Evolutionary conservation across 1,140 invertebrate species (phyloP).

Genomic region (Pseudomyrmex cubaensis): DNA sequence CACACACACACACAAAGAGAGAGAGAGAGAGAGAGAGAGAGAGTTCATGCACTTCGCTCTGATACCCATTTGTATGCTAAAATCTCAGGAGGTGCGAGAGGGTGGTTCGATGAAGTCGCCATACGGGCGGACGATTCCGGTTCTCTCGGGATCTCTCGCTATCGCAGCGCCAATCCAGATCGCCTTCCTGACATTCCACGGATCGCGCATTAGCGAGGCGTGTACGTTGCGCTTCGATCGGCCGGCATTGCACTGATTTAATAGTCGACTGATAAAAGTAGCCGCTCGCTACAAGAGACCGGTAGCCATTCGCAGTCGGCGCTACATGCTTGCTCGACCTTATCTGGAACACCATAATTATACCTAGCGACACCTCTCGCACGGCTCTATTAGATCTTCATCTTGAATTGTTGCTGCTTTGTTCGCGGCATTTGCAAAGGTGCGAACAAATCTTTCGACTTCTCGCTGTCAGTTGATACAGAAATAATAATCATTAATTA

Average conservation of each 20-base stretch:
- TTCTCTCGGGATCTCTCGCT: constrained; percentile 36
- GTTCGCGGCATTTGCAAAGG: constrained; percentile 24
- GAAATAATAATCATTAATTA: too few relatives aligned
- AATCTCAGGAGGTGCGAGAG: constrained; percentile 10
- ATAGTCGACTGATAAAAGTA: constrained; percentile 58
- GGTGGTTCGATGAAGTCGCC: constrained; percentile 25
- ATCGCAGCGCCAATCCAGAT: constrained; percentile 56
- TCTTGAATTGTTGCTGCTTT: constrained; percentile 39
- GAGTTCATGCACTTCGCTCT: background rate
- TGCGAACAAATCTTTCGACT: constrained; percentile 14
- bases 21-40: background rate
- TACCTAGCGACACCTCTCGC: constrained; percentile 56
- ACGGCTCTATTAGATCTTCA: constrained; percentile 46
- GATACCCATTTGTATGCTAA: constrained; percentile 29
- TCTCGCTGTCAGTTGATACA: constrained; percentile 4
- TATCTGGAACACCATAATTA: constrained; percentile 64
- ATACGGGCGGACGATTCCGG: constrained; percentile 21
- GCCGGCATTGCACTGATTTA: constrained; percentile 41
- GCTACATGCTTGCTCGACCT: constrained; percentile 53
- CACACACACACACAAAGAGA: constrained; percentile 1
- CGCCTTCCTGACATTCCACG: constrained; percentile 62
- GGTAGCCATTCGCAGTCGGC: constrained; percentile 31
- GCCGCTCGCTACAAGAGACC: constrained; percentile 24
- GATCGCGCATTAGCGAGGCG: constrained; percentile 57
- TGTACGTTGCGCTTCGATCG: constrained; percentile 24